Evolutionary conservation across 2,888 invertebrate species (phyloP), one percentile per base, ranked within the genome.

Genomic region (Eupithecia abbreviata): DNA sequence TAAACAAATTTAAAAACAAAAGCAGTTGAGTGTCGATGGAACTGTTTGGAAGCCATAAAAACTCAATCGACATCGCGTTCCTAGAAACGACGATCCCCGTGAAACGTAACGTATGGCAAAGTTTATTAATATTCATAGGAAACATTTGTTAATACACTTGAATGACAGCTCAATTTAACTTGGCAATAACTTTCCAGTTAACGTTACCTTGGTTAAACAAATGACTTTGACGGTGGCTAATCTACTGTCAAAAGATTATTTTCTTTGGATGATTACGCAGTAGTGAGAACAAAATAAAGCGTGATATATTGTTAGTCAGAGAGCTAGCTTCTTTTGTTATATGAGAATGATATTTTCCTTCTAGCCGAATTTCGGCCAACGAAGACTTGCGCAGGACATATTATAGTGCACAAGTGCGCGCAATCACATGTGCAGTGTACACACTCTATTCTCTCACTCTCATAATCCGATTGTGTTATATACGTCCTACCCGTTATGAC

Each of bases 61-160:
- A 72, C 70, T 86, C 84, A 84, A 87, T 86, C 86, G 85, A 82
- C 76, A 62, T 69, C 66, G 72, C 77, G 78, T 83, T 81, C 76
- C 80, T 78, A 79, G 78, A 77, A 73, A 77, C 77, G 83, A 80
- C 75, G 75, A 81, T 80, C 81, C 80, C 84, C 85, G 87, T 86
- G 86, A 84, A 84, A 88, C 83, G 82, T 86, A 86, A 88, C 88
- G 83, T 88, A 89, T 88, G 85, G 83, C 84, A 85, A 84, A 85
- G 86, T 88, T 88, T 91, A 93, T 94, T 93, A 93, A 93, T 94
- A 94, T 94, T 93, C 94, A 94, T 94, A 90, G 91, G 80, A 77
- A 84, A 86, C 90, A 93, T 94, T 93, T 92, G 90, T 93, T 93
- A 93, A 92, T 93, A 91, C 86, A 89, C 89, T 87, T 85, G 84